Evolutionary conservation across 1,140 invertebrate genomes (phyloP).

Genomic region (Stegodyphus mimosarum): DNA sequence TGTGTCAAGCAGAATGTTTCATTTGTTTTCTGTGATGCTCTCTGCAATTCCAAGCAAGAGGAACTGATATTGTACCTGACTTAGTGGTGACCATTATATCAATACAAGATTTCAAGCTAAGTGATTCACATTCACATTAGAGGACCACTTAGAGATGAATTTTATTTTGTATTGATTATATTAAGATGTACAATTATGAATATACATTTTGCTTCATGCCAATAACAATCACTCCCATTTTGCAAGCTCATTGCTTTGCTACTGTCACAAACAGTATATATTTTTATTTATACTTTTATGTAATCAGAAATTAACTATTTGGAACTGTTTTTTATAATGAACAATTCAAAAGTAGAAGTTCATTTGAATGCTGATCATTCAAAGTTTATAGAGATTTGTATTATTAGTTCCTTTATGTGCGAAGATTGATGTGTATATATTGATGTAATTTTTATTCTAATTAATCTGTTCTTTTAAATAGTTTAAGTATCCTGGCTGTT

Average conservation of each 20-base stretch:
- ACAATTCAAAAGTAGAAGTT: too few relatives aligned
- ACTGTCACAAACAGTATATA: background rate
- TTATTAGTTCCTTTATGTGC: too few relatives aligned
- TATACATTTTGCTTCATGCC: slow-evolving; percentile 37
- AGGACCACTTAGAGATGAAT: slow-evolving; percentile 35
- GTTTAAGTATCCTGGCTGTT: too few relatives aligned
- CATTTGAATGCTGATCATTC: too few relatives aligned
- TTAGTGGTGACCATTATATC: slow-evolving; percentile 3
- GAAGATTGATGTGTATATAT: too few relatives aligned
- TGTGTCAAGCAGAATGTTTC: slow-evolving; percentile 14
- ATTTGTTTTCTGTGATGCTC: slow-evolving; percentile 55
- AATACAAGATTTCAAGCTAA: background rate
- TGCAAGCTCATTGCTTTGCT: slow-evolving; percentile 20
- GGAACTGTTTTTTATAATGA: too few relatives aligned
- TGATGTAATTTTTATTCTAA: too few relatives aligned
- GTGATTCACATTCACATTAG: slow-evolving; percentile 20
- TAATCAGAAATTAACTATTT: background rate
- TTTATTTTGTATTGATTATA: slow-evolving; percentile 47
- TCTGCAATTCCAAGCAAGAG: slow-evolving; percentile 23
- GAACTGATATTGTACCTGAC: slow-evolving; percentile 44
- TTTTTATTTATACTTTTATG: slow-evolving; percentile 4
- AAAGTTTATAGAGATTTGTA: too few relatives aligned
- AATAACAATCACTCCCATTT: slow-evolving; percentile 51
- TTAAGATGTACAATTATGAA: slow-evolving; percentile 3
- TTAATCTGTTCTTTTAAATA: too few relatives aligned